phyloP scores from a whole-genome alignment of 2,113 vertebrate genomes.

The Probosciger aterrimus region DNA sequence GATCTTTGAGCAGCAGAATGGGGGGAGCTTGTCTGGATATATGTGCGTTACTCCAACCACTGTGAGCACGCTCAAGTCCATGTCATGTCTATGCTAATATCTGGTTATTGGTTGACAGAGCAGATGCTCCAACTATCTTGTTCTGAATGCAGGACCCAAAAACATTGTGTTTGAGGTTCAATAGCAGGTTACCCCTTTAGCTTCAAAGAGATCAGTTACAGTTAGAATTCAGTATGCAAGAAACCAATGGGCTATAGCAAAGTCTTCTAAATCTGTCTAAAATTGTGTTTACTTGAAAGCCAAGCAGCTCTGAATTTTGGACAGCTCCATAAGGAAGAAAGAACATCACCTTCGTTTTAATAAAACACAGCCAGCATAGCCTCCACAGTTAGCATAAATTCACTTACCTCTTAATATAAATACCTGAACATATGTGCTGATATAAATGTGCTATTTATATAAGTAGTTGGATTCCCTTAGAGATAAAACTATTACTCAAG shows the following conservation, averaged over 20 bases:
- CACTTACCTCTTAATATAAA: not conserved
- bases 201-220: not conserved
- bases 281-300: not conserved
- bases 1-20: not conserved
- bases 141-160: not conserved
- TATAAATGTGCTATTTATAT: not conserved
- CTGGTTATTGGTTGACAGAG: not conserved
- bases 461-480: not conserved
- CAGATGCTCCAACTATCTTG: not conserved
- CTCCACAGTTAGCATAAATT: not conserved
- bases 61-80: rapidly evolving
- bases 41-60: not conserved
- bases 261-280: not conserved
- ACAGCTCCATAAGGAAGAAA: not conserved
- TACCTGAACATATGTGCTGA: not conserved
- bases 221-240: not conserved
- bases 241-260: not conserved
- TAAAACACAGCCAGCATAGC: not conserved
- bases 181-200: not conserved
- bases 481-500: not conserved
- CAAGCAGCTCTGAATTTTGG: not conserved
- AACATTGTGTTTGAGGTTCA: not conserved
- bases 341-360: not conserved
- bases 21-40: not conserved
- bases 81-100: not conserved